Base-by-base conservation (phyloP, 2,113 vertebrate species). In the Phalacrocorax brasilianus region DNA sequence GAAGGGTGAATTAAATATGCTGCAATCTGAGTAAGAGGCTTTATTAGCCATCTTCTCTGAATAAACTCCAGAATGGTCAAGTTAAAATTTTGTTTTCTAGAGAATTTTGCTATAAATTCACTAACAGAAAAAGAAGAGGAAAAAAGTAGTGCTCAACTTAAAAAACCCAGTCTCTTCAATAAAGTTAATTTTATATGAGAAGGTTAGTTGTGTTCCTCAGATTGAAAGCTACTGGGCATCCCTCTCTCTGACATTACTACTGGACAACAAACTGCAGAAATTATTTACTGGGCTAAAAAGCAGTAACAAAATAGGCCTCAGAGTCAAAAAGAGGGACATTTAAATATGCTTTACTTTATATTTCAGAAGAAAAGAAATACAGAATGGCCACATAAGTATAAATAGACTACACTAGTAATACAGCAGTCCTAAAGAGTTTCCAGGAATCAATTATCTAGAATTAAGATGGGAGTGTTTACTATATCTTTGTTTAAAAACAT, bases 391-490 rank as follows among this genome's bases (percentile, higher is more conserved):
- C 15, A 5, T 83, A 74, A 95, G 62, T 90, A 67, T 78, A 45
- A 68, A 84, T 8, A 66, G 26, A 95, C 22, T 24, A 79, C 42
- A 87, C 53, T 47, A 93, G 87, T 94, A 96, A 91, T 44, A 70
- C 49, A 88, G 73, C 72, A 92, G 88, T 86, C 62, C 76, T 94
- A 79, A 94, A 91, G 42, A 93, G 50, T 77, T 86, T 53, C 28
- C 50, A 86, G 76, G 33, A 86, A 83, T 71, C 42, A 50, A 32
- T 53, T 68, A 23, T 30, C 33, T 28, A 40, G 35, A 38, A 81
- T 56, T 45, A 52, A 28, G 13, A 82, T 33, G 35, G 32, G 8
- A 66, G 32, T 24, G 7, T 67, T 85, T 63, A 63, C 21, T 45
- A 32, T 27, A 26, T 40, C 67, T 63, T 76, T n/a, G 58, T 56